A percentile compares a stretch with the other conserved stretches of the same genome.
Evolutionary conservation across 1,140 invertebrate species (phyloP).

Genomic region (Zaprionus vittiger): DNA sequence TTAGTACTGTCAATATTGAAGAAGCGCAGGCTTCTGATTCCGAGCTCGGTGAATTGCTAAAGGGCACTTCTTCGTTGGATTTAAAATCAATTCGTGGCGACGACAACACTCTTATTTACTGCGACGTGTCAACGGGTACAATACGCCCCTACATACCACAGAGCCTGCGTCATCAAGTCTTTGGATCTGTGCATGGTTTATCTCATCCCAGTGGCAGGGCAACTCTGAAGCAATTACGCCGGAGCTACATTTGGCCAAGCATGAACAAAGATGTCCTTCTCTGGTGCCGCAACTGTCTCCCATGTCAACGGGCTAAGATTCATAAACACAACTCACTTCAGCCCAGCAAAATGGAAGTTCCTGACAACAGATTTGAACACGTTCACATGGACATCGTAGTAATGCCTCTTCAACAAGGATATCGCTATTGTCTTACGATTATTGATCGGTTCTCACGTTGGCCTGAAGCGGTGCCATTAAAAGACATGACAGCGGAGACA

Average conservation of each 20-base stretch:
- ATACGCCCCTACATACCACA: no score
- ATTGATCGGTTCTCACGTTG: slow-evolving; percentile 82
- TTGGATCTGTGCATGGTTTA: no score
- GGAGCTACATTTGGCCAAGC: slow-evolving; percentile 50
- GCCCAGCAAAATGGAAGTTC: slow-evolving; percentile 3
- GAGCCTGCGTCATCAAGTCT: no score
- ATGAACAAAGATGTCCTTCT: slow-evolving; percentile 59
- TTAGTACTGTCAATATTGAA: no score
- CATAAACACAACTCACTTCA: slow-evolving; percentile 20
- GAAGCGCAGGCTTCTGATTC: no score
- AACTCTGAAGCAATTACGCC: slow-evolving; percentile 36
- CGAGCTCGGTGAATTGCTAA: no score
- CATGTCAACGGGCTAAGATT: slow-evolving; percentile 50
- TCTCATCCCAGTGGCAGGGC: no score
- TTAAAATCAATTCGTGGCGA: no score
- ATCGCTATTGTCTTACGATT: slow-evolving; percentile 56
- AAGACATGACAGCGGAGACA: slow-evolving; percentile 67
- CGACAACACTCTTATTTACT: no score
- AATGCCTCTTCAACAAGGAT: slow-evolving; percentile 43
- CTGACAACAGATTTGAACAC: slow-evolving; percentile 52
- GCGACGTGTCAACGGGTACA: no score
- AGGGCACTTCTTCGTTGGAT: no score
- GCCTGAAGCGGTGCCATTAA: slow-evolving; percentile 80
- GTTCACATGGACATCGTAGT: slow-evolving; percentile 77
- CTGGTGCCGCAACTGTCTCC: slow-evolving; percentile 40